A percentile compares a stretch with the other conserved stretches of the same genome.
Conservation (phyloP, 2,113 vertebrate species). For the Pomatostomus ruficeps region DNA sequence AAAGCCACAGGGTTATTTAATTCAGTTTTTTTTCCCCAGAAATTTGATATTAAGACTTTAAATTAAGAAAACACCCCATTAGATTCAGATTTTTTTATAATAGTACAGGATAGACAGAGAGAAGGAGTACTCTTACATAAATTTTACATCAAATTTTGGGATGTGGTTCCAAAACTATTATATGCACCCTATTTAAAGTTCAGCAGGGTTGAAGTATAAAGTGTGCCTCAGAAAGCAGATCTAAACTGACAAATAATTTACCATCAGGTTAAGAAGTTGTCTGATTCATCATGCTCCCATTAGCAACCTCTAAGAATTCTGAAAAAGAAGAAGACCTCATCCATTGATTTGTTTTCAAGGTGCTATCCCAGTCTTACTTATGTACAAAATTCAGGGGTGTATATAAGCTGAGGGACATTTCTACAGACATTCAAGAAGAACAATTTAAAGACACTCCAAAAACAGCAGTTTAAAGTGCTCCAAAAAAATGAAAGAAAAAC, state of each 20-base stretch:
- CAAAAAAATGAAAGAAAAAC: accelerated
- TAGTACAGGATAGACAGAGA: neutral
- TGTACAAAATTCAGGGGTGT: accelerated
- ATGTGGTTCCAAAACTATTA: neutral
- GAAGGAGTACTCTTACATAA: neutral
- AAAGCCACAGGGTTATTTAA: accelerated
- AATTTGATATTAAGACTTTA: neutral
- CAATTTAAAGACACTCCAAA: neutral
- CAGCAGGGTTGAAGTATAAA: neutral
- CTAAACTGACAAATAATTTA: neutral
- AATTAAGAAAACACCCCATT: neutral
- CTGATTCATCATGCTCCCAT: neutral
- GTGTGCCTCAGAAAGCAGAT: neutral
- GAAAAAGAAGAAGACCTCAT: neutral
- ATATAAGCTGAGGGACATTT: neutral
- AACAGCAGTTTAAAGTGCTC: neutral
- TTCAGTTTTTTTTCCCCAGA: neutral
- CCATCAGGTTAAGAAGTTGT: neutral
- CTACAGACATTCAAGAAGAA: neutral
- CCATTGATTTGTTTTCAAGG: neutral
- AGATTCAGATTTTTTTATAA: neutral
- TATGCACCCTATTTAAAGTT: neutral
- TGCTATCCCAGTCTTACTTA: neutral
- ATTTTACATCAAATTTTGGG: neutral
- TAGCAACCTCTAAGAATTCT: neutral